Base-by-base conservation (phyloP, 2,888 invertebrate genomes). In the Thera britannica region DNA sequence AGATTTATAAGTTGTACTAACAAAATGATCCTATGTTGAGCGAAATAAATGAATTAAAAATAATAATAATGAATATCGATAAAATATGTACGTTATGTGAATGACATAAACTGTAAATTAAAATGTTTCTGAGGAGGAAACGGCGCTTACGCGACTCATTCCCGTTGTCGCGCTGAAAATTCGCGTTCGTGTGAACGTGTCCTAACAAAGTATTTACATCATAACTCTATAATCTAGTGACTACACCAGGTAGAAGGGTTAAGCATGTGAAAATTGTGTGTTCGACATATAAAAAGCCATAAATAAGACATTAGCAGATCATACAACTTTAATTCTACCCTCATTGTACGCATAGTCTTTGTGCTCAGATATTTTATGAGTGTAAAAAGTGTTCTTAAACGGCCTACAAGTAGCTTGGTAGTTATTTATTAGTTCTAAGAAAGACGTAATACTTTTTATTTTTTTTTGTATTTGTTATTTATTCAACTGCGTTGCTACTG, bases 251-350 rank as follows among this genome's bases (percentile, higher is more conserved):
- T 90, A 90, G 86, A 81, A 64, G 71, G 79, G 80, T 79, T 88
- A 87, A 90, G 87, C 90, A 93, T 93, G 93, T 92, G 93, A 93
- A 90, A 93, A 93, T 74, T 86, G 85, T 83, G 75, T 91, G 86
- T 84, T 80, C 82, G 81, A 87, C 83, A 83, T 77, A 81, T 81
- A 80, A 81, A 85, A 84, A 84, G 85, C 88, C 90, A 93, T 93
- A 93, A 93, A 93, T 93, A 93, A 87, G 89, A 90, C 88, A 92
- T 93, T 92, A 92, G 85, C 92, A 92, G 88, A 81, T 93, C 91
- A 84, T 92, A 87, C 75, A 71, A 80, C 79, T 87, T 82, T 84
- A 83, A 87, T 86, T 88, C 83, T 80, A 79, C 80, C 77, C 75
- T 77, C 79, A 85, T 90, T 90, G 88, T 90, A 74, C 67, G 70